Base-by-base conservation (phyloP, 2,113 vertebrate genomes). In the Microcebus griseorufus region DNA sequence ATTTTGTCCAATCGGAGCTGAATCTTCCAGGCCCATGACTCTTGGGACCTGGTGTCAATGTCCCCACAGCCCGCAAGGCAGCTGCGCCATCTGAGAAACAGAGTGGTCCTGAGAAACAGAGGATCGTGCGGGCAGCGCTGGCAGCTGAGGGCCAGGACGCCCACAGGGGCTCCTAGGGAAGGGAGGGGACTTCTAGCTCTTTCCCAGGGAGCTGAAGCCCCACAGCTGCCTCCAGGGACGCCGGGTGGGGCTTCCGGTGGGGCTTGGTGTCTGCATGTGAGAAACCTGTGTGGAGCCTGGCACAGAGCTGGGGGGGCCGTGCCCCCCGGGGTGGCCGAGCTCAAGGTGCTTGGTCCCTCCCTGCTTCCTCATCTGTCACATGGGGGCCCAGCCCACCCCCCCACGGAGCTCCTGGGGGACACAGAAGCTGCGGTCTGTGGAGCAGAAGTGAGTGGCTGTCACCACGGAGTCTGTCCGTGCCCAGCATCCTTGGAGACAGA, bases 221-320 rank as follows among this genome's bases (percentile, higher is more conserved):
- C 29, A 42, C 39, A 42, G 39, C 39, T 37, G 73, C n/a, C 39
- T 45, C 9, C 20, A 5, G 16, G 69, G 67, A 37, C 14, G 5
- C 32, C 0, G 27, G 34, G 9, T 2, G 2, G 9, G 29, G 39
- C 34, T 58, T 42, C 0, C 0, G 0, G 2, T 1, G 12, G 82
- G 13, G 9, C 58, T 34, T 9, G 9, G 85, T 25, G 2, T 65
- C 65, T 48, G 45, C 27, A 51, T 3, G 1, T 17, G 25, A 62
- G 60, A 70, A 8, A 16, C 6, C n/a, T 14, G 7, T 20, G 0
- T 18, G 27, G 72, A 69, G 29, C 25, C 48, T 3, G 55, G 13
- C 1, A 1, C 20, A 3, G 16, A 1, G 9, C 58, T 2, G 48
- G 7, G 13, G 14, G 20, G 3, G 39, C 65, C 27, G 27, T 64